A percentile compares a stretch with the other conserved stretches of the same genome.
Evolutionary conservation across 2,797 vertebrate species (phyloP).

Genomic region (Dallia pectoralis): DNA sequence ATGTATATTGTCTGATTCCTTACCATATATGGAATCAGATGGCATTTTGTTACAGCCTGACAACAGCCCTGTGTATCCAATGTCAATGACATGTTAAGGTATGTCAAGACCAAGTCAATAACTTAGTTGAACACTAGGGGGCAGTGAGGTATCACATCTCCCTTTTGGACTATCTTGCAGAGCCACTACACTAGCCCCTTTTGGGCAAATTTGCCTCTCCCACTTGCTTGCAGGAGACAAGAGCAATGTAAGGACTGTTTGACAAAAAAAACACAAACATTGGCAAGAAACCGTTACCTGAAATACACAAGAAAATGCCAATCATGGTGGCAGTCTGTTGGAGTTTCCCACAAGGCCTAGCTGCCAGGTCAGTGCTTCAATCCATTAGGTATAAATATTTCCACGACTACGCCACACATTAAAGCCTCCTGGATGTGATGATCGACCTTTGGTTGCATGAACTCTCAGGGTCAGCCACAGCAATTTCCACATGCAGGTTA

Average conservation of each 20-base stretch:
- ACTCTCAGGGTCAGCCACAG: conserved; percentile 14
- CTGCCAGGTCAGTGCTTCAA: not conserved
- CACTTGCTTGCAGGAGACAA: conserved; percentile 46
- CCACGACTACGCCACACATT: not conserved
- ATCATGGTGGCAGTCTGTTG: not conserved
- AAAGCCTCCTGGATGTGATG: not conserved
- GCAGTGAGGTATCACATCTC: conserved; percentile 50
- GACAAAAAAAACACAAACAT: conserved; percentile 22
- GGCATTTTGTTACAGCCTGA: not conserved
- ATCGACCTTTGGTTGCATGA: not conserved
- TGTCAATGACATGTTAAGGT: not conserved
- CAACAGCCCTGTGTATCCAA: not conserved
- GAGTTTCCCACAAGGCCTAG: not conserved
- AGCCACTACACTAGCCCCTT: conserved; percentile 35
- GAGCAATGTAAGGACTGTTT: conserved; percentile 51
- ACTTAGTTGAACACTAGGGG: conserved; percentile 56
- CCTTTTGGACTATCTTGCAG: conserved; percentile 26
- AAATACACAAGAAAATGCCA: not conserved
- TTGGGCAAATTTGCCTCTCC: conserved; percentile 42
- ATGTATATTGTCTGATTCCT: not conserved
- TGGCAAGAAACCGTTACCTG: not conserved
- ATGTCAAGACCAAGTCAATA: not conserved
- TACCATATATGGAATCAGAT: not conserved
- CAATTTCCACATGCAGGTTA: conserved; percentile 20
- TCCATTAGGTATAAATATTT: not conserved